Base-by-base conservation (phyloP, 2,797 vertebrate species). In the Cynopterus sphinx region DNA sequence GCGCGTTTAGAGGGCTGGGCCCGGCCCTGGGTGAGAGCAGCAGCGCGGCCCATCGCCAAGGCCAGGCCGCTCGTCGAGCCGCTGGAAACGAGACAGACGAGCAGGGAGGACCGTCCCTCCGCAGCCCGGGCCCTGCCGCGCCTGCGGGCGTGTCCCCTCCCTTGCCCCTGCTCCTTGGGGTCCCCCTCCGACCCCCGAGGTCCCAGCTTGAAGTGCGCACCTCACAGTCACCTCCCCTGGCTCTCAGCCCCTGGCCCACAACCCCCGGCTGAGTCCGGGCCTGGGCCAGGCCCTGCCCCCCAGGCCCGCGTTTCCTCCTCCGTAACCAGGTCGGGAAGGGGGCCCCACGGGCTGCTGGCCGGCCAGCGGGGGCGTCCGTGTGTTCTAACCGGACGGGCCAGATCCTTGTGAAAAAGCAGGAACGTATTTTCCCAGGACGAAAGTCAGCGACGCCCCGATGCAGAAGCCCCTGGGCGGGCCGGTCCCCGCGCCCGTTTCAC, bases 401-500 rank as follows among this genome's bases (percentile, higher is more conserved):
- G 75, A 10, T 0, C 17, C 26, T 31, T 22, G 12, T 19, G 11
- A 1, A 21, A 67, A 59, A 49, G 16, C 8, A 5, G 36, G 26
- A 53, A 39, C 21, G 3, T 16, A 3, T 6, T 53, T 70, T 49
- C 21, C 24, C 24, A 0, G 0, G 1, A 0, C 1, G 1, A 31
- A 75, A 61, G 7, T 39, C 81, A 49, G 3, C 0, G 24, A 9
- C 17, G 0, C 31, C 39, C 68, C 31, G 9, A 9, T 0, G 7
- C 4, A 26, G 39, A 26, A 0, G 3, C 39, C 61, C 22, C 39
- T 0, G 1, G 31, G 78, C 1, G 4, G 77, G 46, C 46, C 21
- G 46, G 90, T 43, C 24, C 39, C 55, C 10, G 33, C 5, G 1
- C 33, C 46, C 87, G 13, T 65, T 74, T 16, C 36, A 36, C 13